Percentiles rank a stretch among this genome's conserved stretches.
These are phyloP conservation scores for Euzetes globulus DNA, from an alignment of 2,888 invertebrate species.

Conservation along the genomic window DNA sequence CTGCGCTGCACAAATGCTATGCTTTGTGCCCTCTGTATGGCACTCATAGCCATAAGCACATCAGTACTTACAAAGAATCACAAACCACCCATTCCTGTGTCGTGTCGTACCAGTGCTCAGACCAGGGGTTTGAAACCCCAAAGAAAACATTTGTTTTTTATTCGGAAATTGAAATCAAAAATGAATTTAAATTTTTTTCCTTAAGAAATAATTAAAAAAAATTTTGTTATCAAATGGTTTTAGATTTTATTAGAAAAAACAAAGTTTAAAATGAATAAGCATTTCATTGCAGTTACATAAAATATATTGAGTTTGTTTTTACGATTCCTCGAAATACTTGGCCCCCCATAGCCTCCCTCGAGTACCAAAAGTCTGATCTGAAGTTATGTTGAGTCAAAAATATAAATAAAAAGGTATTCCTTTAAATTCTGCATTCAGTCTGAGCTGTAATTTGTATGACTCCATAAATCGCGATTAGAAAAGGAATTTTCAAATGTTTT, in stretches of 20 bases:
- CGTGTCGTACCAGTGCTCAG: too few species aligned
- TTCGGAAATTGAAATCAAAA: too few species aligned
- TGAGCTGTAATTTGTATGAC: neutral
- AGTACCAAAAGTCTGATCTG: neutral
- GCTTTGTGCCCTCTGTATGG: too few species aligned
- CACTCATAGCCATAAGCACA: neutral
- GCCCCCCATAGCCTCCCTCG: neutral
- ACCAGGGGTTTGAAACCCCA: too few species aligned
- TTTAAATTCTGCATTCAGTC: neutral
- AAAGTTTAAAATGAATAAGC: too few species aligned
- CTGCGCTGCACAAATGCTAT: slow-evolving; percentile 2
- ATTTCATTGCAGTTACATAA: neutral
- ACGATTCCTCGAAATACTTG: neutral
- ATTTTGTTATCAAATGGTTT: too few species aligned
- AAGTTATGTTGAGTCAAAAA: neutral
- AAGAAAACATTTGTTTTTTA: too few species aligned
- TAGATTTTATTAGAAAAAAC: too few species aligned
- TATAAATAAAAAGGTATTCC: neutral
- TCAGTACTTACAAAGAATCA: neutral
- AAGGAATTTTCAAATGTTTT: neutral
- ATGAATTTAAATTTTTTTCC: too few species aligned
- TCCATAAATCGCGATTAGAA: neutral
- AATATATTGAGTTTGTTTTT: neutral
- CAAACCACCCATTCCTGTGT: too few species aligned
- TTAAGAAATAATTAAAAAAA: too few species aligned